These are phyloP conservation scores for Leptoclinus maculatus DNA, from an alignment of 2,797 vertebrate genomes.

Conservation along the genomic window DNA sequence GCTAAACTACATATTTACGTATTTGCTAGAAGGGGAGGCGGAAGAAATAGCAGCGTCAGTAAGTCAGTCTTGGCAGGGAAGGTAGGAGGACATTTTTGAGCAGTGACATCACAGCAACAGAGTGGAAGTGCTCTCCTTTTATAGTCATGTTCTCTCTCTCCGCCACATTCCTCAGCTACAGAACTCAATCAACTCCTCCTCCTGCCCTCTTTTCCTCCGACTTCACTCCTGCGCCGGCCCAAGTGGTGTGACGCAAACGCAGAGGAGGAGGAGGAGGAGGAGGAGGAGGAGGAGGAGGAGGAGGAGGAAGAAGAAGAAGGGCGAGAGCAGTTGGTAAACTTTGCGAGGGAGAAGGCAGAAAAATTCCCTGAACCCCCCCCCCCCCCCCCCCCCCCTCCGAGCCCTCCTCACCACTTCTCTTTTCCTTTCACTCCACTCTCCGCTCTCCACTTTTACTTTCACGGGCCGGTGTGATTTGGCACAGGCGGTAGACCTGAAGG, in stretches of 20 bases:
- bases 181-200: constrained; percentile 49
- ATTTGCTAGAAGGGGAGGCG: constrained; percentile 23
- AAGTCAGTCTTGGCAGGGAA: constrained; percentile 59
- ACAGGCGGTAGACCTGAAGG: background rate
- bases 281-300: background rate
- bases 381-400: constrained; percentile 32
- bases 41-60: constrained; percentile 65
- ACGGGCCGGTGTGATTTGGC: constrained; percentile 24
- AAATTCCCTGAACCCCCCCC: constrained; percentile 67
- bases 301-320: background rate
- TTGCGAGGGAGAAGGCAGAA: constrained; percentile 40
- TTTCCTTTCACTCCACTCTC: constrained; percentile 58
- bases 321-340: constrained; percentile 26
- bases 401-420: constrained; percentile 50
- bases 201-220: constrained; percentile 48
- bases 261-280: constrained; percentile 58
- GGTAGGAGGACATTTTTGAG: constrained; percentile 78
- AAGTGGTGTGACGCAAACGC: constrained; percentile 68
- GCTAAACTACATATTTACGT: background rate
- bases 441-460: constrained; percentile 69
- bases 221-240: constrained; percentile 43
- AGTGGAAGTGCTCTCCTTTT: constrained; percentile 87
- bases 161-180: constrained; percentile 79
- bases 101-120: constrained; percentile 78
- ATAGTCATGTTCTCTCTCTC: constrained; percentile 82